Evolutionary conservation across 2,888 invertebrate species (phyloP).

Genomic region (Acholoe squamosa): DNA sequence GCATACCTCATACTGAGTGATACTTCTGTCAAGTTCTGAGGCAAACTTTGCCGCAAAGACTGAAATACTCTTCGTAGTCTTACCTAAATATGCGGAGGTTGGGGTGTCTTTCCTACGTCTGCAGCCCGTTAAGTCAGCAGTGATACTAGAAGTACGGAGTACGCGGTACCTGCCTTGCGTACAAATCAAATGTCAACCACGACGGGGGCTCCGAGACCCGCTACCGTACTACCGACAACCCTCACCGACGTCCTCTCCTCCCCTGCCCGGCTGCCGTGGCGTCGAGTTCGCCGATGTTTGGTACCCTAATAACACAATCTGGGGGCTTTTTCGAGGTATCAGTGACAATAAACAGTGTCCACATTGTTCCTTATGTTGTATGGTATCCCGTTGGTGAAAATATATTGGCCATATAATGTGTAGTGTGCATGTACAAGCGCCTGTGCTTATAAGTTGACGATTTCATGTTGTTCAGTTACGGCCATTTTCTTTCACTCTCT

Average conservation of each 20-base stretch:
- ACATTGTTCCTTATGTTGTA: neutral
- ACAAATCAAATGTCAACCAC: slow-evolving; percentile 28
- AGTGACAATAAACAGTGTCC: neutral
- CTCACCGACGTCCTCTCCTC: neutral
- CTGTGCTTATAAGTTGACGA: neutral
- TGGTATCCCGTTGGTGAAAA: neutral
- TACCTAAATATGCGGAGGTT: too few species aligned
- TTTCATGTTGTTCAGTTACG: neutral
- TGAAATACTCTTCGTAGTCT: too few species aligned
- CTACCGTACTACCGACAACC: neutral
- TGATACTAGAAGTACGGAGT: too few species aligned
- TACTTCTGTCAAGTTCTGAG: too few species aligned
- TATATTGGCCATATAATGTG: neutral
- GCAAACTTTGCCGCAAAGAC: too few species aligned
- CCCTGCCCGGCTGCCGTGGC: neutral
- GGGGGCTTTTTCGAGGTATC: neutral
- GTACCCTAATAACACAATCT: neutral
- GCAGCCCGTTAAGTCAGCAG: too few species aligned
- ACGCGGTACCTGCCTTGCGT: neutral
- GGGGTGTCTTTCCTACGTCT: too few species aligned
- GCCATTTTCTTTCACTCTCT: neutral
- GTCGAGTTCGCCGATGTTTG: slow-evolving; percentile 5
- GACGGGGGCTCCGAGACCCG: neutral
- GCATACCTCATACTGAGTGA: too few species aligned
- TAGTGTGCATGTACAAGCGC: neutral